Evolutionary conservation across 1,140 invertebrate species (phyloP).

Genomic region (Phenacoccus solenopsis): DNA sequence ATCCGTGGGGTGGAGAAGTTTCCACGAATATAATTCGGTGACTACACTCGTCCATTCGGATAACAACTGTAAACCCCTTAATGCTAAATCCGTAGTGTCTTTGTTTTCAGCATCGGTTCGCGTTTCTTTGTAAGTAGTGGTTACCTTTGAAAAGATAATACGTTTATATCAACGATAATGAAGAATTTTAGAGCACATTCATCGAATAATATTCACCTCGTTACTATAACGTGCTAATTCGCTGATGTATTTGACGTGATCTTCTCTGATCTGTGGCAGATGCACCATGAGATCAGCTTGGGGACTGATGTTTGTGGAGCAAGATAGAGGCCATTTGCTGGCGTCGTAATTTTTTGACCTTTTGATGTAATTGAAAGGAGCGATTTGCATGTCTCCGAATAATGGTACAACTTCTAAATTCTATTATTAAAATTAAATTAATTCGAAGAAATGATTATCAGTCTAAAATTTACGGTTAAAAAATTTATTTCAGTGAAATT

Average conservation of each 20-base stretch:
- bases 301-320: constrained; percentile 63
- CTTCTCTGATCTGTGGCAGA: constrained; percentile 85
- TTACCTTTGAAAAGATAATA: constrained; percentile 34
- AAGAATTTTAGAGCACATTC: background rate
- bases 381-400: constrained; percentile 99
- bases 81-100: constrained; percentile 79
- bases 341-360: constrained; percentile 89
- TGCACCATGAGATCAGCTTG: constrained; percentile 95
- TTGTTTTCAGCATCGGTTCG: constrained; percentile 86
- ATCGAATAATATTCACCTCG: constrained; percentile 38
- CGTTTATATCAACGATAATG: no score
- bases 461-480: background rate
- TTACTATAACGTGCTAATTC: constrained; percentile 92
- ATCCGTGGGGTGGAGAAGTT: constrained; percentile 93
- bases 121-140: constrained; percentile 85
- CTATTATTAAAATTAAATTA: constrained; percentile 34
- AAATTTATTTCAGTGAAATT: no score
- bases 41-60: constrained; percentile 96
- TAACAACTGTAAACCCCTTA: constrained; percentile 82
- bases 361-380: constrained; percentile 97
- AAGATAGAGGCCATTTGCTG: constrained; percentile 80
- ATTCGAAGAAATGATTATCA: constrained; percentile 16
- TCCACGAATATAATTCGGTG: constrained; percentile 97
- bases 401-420: constrained; percentile 95
- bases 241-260: constrained; percentile 95